Base-by-base conservation (phyloP, 2,113 vertebrate species). In the Microcebus jonahi region DNA sequence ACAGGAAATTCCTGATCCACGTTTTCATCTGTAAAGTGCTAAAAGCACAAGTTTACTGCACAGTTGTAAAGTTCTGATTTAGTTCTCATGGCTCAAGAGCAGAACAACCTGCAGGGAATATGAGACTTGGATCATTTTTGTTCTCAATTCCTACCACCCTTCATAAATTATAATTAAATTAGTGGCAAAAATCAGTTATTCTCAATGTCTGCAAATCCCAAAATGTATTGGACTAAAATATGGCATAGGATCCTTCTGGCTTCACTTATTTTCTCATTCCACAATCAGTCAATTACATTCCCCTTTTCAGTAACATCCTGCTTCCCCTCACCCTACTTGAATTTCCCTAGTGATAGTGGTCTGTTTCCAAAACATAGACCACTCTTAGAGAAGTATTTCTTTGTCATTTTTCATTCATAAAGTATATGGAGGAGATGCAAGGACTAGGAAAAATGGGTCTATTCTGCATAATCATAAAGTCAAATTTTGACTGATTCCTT, bases 151-250 rank as follows among this genome's bases (percentile, higher is more conserved):
- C 7, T 3, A 93, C 29, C 31, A 81, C n/a, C n/a, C 63, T 55
- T 76, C 45, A 13, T 39, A 83, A 93, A 86, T 90, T 48, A 48
- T 31, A 90, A 68, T 96, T 73, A 81, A 90, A 90, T 93, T 88
- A 85, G 53, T 89, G 70, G 42, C 31, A 57, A 90, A 61, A 27
- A 59, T 21, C 27, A 39, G 8, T 87, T 82, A 10, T 77, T 77
- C 12, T 68, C 36, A 55, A 27, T 55, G 61, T 88, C 11, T 10
- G 3, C 0, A 93, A 45, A 50, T 73, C 53, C 14, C 70, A 61
- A 59, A 90, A 39, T 65, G 81, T 36, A 59, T n/a, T 71, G 15
- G 42, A n/a, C n/a, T 59, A 67, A 88, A 85, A 65, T n/a, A 70
- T 25, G 6, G 14, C 23, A 23, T 8, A n/a, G 6, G 39, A 39